Evolutionary conservation across 2,888 invertebrate species (phyloP).

Genomic region (Apodemia hepburni): DNA sequence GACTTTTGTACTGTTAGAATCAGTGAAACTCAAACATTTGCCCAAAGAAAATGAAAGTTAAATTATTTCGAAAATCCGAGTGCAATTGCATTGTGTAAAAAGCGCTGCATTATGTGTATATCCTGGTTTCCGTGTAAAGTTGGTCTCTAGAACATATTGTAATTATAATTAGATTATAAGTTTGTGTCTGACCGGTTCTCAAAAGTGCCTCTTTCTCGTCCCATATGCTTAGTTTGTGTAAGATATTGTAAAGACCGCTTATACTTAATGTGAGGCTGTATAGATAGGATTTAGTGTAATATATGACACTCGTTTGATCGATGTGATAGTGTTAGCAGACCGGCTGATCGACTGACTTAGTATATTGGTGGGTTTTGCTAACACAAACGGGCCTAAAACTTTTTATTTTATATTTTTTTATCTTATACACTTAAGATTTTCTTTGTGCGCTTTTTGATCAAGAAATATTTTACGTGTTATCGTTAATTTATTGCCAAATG

Average conservation of each 20-base stretch:
- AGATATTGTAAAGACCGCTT: slow-evolving; percentile 70
- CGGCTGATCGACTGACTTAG: slow-evolving; percentile 22
- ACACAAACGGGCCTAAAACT: slow-evolving; percentile 47
- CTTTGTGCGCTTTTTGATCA: slow-evolving; percentile 16
- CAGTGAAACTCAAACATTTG: slow-evolving; percentile 44
- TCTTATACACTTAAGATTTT: slow-evolving; percentile 60
- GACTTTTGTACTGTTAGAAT: slow-evolving; percentile 33
- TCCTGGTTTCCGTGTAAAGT: slow-evolving; percentile 61
- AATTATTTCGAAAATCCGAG: slow-evolving; percentile 56
- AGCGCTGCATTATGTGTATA: slow-evolving; percentile 57
- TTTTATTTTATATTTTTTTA: slow-evolving; percentile 59
- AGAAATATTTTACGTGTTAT: slow-evolving; percentile 57
- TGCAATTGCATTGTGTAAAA: slow-evolving; percentile 59
- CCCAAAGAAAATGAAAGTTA: slow-evolving; percentile 72
- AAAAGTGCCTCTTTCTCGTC: slow-evolving; percentile 71
- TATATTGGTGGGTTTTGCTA: slow-evolving; percentile 26
- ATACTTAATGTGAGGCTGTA: slow-evolving; percentile 62
- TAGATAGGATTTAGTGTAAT: slow-evolving; percentile 50
- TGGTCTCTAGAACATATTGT: slow-evolving; percentile 31
- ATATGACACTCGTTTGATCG: slow-evolving; percentile 44
- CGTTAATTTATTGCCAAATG: slow-evolving; percentile 79
- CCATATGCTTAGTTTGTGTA: slow-evolving; percentile 64
- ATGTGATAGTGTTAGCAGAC: slow-evolving; percentile 48
- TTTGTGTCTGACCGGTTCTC: slow-evolving; percentile 52
- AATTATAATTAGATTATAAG: slow-evolving; percentile 52